Evolutionary conservation across 2,797 vertebrate species (phyloP).

Genomic region (Chelidonichthys spinosus): DNA sequence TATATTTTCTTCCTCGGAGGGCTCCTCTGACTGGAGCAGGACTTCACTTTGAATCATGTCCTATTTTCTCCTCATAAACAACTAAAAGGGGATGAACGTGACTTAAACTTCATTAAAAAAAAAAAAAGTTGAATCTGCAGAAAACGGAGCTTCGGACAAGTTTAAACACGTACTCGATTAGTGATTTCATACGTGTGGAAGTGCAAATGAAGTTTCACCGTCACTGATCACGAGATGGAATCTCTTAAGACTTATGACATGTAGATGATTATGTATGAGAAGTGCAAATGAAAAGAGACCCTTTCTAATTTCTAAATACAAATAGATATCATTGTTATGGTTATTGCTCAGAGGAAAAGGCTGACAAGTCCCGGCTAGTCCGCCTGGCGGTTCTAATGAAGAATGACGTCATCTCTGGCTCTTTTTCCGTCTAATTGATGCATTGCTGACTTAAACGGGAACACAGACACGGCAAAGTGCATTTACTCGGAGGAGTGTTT

Average conservation of each 20-base stretch:
- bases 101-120: background rate
- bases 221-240: background rate
- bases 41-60: conserved; percentile 12
- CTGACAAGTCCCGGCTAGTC: background rate
- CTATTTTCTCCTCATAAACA: conserved; percentile 17
- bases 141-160: background rate
- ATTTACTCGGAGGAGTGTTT: conserved; percentile 17
- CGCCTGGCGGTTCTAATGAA: conserved; percentile 5
- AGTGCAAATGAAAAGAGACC: background rate
- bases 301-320: conserved; percentile 23
- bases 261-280: background rate
- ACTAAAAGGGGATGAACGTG: background rate
- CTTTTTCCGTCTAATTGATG: conserved; percentile 14
- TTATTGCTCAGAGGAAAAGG: conserved; percentile 21
- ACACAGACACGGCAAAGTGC: conserved; percentile 1
- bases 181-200: background rate
- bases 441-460: conserved; percentile 25
- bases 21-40: conserved; percentile 7
- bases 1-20: background rate
- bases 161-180: background rate
- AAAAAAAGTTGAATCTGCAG: background rate
- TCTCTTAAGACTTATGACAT: background rate
- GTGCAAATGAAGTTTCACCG: conserved; percentile 1
- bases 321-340: conserved; percentile 5
- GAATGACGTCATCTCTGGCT: conserved; percentile 6